These are phyloP conservation scores for Leptinotarsa defecta DNA, from an alignment of 1,140 invertebrate genomes.

Conservation along the genomic window DNA sequence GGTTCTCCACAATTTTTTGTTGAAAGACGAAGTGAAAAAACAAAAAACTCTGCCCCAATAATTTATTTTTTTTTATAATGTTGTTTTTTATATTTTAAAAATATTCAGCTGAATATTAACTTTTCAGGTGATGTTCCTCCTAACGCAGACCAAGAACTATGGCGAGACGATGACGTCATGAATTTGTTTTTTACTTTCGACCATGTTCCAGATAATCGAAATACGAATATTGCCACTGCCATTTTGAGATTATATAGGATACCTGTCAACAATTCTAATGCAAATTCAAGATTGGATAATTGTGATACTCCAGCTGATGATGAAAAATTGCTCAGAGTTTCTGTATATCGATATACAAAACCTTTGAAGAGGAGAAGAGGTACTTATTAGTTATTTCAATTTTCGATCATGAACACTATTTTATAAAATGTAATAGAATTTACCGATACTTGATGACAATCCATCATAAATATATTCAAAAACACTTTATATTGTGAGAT, in stretches of 20 bases:
- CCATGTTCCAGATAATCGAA: conserved; percentile 55
- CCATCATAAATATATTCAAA: too few relatives aligned
- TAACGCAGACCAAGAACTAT: conserved; percentile 62
- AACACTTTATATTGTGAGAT: too few relatives aligned
- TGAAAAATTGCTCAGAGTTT: conserved; percentile 65
- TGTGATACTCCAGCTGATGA: conserved; percentile 55
- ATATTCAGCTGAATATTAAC: not conserved
- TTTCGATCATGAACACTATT: too few relatives aligned
- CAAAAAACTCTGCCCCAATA: too few relatives aligned
- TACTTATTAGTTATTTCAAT: conserved; percentile 37
- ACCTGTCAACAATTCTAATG: conserved; percentile 55
- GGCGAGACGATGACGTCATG: conserved; percentile 61
- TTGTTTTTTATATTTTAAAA: conserved; percentile 5
- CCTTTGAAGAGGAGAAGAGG: conserved; percentile 62
- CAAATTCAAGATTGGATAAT: conserved; percentile 17
- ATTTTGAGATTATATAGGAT: conserved; percentile 63
- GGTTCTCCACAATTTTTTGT: too few relatives aligned
- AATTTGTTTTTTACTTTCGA: conserved; percentile 63
- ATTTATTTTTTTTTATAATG: too few relatives aligned
- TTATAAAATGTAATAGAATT: too few relatives aligned
- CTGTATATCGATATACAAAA: conserved; percentile 66
- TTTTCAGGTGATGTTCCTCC: conserved; percentile 60
- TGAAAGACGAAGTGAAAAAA: too few relatives aligned
- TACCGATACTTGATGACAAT: too few relatives aligned
- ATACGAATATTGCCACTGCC: conserved; percentile 59